Percentiles rank a stretch among this genome's conserved stretches.
These are phyloP conservation scores for Oceanodroma tethys DNA, from an alignment of 2,113 vertebrate species.

Conservation along the genomic window DNA sequence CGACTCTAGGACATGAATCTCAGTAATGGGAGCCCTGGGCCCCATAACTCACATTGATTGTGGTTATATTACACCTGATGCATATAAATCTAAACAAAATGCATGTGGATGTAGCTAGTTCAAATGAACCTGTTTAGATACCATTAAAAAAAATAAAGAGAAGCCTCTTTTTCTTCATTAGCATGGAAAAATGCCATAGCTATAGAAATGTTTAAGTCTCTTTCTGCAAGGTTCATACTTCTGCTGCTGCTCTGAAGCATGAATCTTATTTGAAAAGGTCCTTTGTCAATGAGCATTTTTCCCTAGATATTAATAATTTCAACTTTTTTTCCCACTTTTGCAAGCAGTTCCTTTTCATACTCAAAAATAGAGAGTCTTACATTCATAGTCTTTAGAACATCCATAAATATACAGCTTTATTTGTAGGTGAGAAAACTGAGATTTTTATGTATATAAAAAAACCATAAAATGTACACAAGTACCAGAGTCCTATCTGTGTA, in stretches of 20 bases:
- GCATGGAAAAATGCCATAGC: background rate
- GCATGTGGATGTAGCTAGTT: slow-evolving; percentile 79
- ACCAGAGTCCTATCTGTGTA: background rate
- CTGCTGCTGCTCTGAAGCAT: slow-evolving; percentile 32
- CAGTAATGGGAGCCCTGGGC: slow-evolving; percentile 81
- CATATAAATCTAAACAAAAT: slow-evolving; percentile 81
- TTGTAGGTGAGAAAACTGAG: background rate
- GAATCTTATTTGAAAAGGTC: slow-evolving; percentile 22
- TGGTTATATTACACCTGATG: slow-evolving; percentile 78
- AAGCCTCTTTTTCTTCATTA: slow-evolving; percentile 47
- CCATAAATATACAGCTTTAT: slow-evolving; percentile 46
- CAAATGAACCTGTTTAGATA: slow-evolving; percentile 64
- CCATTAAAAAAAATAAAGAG: slow-evolving; percentile 5
- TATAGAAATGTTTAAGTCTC: background rate
- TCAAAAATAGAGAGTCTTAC: slow-evolving; percentile 44
- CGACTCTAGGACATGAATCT: slow-evolving; percentile 85
- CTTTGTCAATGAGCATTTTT: background rate
- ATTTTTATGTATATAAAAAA: background rate
- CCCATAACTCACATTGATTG: slow-evolving; percentile 88
- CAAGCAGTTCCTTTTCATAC: slow-evolving; percentile 44
- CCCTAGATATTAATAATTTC: slow-evolving; percentile 51
- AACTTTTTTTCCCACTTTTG: slow-evolving; percentile 38
- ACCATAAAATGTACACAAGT: background rate
- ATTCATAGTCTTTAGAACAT: slow-evolving; percentile 15
- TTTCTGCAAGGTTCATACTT: background rate